Base-by-base conservation (phyloP, 2,888 invertebrate genomes). In the Volucella bombylans region DNA sequence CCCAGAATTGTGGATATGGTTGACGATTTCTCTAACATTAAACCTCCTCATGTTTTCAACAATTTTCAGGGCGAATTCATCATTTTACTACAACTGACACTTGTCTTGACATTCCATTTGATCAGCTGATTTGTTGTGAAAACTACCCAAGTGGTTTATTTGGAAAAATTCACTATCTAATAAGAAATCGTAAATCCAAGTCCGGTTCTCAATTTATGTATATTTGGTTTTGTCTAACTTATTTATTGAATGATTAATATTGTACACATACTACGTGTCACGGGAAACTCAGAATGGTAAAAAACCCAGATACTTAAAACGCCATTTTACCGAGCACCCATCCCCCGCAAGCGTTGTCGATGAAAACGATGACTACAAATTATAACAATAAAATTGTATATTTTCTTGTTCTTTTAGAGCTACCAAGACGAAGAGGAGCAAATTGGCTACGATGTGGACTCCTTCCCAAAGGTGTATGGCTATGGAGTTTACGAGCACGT, bases 401-500 rank as follows among this genome's bases (percentile, higher is more conserved):
- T 57, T 54, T 39, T 9, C 8, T 38, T 54, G 3, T 31, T 50
- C 38, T 81, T 86, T 9, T 55, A 93, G 93, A 93, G 93, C 91
- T 93, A 93, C 91, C 93, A 92, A 90, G 94, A 94, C 88, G 94
- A 92, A 89, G 94, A 94, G 88, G 93, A 93, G 89, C 91, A 92
- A 83, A 87, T 88, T 71, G 92, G 91, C 88, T 90, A 94, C 92
- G 91, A 92, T 88, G 94, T 93, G 87, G 94, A 94, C 45, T 93
- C 94, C 38, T 98, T 98, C 91, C 97, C 98, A 9, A 97, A 97
- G 91, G 97, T 97, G 90, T 98, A 97, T 92, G 97, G 97, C 54
- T 98, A 98, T 91, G 97, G 97, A 1, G 95, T 95, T 11, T 97
- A 96, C 89, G 97, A 97, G 90, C 96, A 95, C 77, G 96, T 96